These are phyloP conservation scores for Crioceris asparagi DNA, from an alignment of 2,888 invertebrate species.

Conservation along the genomic window DNA sequence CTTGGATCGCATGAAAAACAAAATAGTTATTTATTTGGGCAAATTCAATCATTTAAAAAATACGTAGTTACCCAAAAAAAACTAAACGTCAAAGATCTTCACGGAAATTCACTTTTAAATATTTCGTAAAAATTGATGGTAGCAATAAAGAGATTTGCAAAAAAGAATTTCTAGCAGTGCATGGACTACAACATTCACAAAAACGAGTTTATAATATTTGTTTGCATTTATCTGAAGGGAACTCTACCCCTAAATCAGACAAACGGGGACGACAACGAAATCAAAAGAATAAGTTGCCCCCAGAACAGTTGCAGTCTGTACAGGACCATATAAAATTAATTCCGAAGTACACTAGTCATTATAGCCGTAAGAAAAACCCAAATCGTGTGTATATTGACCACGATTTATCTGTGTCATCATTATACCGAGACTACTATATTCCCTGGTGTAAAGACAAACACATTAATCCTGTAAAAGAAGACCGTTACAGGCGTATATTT, in stretches of 20 bases:
- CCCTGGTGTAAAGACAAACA: slow-evolving; percentile 12
- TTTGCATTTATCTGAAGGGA: slow-evolving; percentile 10
- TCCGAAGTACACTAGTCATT: slow-evolving; percentile 7
- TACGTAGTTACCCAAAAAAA: slow-evolving; percentile 14
- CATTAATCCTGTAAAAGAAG: slow-evolving; percentile 12
- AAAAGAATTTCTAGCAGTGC: slow-evolving; percentile 5
- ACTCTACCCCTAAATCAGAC: slow-evolving; percentile 10
- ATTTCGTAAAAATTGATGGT: slow-evolving; percentile 12
- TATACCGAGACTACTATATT: slow-evolving; percentile 14
- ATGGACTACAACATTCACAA: slow-evolving; percentile 7
- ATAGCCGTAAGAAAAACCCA: background rate
- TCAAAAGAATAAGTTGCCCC: slow-evolving; percentile 9
- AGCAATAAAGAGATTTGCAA: slow-evolving; percentile 10
- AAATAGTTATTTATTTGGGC: slow-evolving; percentile 14
- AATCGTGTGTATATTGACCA: background rate
- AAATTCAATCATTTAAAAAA: slow-evolving; percentile 8
- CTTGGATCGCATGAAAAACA: slow-evolving; percentile 10
- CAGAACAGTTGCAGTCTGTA: slow-evolving; percentile 5
- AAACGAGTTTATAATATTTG: slow-evolving; percentile 7
- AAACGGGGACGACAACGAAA: slow-evolving; percentile 10
- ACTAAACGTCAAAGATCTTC: slow-evolving; percentile 11
- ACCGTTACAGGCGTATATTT: slow-evolving; percentile 14
- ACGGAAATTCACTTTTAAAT: slow-evolving; percentile 8
- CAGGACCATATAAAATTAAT: slow-evolving; percentile 12
- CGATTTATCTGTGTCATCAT: slow-evolving; percentile 9